A percentile compares a stretch with the other conserved stretches of the same genome.
Evolutionary conservation across 2,888 invertebrate species (phyloP).

Genomic region (Cyaniris semiargus): DNA sequence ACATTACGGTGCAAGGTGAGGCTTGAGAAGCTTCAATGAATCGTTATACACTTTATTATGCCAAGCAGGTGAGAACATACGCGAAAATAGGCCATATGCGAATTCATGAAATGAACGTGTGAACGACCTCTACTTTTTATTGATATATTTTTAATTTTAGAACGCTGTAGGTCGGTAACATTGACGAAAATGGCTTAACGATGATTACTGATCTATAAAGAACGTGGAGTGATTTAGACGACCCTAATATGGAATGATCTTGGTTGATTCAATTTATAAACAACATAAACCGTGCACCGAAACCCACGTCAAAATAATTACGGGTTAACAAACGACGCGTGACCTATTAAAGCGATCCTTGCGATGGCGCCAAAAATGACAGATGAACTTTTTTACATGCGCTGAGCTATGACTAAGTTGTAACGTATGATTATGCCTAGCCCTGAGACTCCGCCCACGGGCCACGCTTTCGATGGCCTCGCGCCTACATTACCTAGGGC

Average conservation of each 20-base stretch:
- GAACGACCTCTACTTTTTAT: not conserved
- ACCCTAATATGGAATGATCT: constrained; percentile 12
- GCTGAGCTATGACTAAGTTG: constrained; percentile 15
- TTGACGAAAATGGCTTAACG: constrained; percentile 24
- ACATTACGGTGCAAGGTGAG: constrained; percentile 7
- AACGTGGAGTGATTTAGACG: not conserved
- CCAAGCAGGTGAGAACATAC: not conserved
- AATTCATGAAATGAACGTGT: not conserved
- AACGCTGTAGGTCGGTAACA: constrained; percentile 26
- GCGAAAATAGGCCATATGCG: not conserved
- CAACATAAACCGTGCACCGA: not conserved
- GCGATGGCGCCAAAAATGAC: constrained; percentile 27
- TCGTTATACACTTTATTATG: not conserved
- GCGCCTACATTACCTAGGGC: constrained; percentile 31
- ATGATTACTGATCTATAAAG: constrained; percentile 2
- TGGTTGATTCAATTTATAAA: not conserved
- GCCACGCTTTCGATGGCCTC: constrained; percentile 36
- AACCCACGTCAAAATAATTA: not conserved
- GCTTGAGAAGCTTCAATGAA: not conserved
- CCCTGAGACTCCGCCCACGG: constrained; percentile 34
- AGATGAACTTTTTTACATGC: constrained; percentile 3
- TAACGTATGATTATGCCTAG: constrained; percentile 28
- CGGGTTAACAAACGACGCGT: constrained; percentile 1
- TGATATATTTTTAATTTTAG: not conserved
- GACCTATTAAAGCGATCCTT: constrained; percentile 8